A percentile compares a stretch with the other conserved stretches of the same genome.
These are phyloP conservation scores for Tragopan temminckii DNA, from an alignment of 2,797 vertebrate genomes.

Conservation along the genomic window DNA sequence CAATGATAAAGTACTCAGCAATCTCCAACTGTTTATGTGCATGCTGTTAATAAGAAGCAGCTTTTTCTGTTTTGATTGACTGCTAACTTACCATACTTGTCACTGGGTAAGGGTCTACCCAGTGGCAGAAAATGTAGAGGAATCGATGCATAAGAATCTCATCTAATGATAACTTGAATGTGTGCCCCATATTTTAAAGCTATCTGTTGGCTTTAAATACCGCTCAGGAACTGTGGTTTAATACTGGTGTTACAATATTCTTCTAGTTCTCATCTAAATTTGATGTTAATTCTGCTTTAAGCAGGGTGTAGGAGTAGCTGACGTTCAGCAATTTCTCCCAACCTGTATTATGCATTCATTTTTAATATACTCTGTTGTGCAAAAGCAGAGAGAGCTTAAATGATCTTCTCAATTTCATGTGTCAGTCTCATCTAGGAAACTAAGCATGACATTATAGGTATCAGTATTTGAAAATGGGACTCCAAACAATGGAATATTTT, in stretches of 20 bases:
- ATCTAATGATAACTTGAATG: neutral
- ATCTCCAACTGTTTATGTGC: neutral
- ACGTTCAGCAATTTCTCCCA: neutral
- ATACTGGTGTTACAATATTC: neutral
- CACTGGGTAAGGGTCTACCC: neutral
- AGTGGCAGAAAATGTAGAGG: neutral
- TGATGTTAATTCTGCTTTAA: neutral
- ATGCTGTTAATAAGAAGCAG: neutral
- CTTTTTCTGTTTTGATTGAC: neutral
- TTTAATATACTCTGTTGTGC: neutral
- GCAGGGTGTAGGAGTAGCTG: neutral
- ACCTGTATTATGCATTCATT: neutral
- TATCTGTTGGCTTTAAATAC: too few relatives aligned
- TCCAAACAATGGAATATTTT: neutral
- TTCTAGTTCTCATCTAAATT: neutral
- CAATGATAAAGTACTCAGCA: neutral
- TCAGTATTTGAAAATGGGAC: neutral
- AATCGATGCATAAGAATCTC: neutral
- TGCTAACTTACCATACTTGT: neutral
- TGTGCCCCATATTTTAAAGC: neutral
- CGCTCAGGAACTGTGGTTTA: neutral
- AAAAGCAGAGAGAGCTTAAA: neutral
- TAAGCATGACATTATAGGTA: neutral
- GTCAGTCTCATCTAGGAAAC: neutral
- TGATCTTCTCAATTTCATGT: neutral